phyloP scores from a whole-genome alignment of 1,140 invertebrate species.

The Zaprionus camerounensis region DNA sequence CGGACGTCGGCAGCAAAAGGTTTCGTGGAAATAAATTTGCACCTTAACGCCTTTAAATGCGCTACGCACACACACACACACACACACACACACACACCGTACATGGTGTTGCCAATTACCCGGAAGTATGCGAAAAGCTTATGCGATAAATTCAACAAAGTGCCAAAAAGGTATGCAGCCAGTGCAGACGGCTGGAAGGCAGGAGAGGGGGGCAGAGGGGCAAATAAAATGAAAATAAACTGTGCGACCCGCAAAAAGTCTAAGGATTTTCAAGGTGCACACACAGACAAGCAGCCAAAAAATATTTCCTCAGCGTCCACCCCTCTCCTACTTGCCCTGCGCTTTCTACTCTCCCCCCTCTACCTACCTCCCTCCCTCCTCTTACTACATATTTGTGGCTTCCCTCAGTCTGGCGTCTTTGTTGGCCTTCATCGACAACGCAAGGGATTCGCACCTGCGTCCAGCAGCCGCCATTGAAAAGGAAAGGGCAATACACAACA shows the following conservation, averaged over 20 bases:
- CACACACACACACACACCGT: constrained; percentile 23
- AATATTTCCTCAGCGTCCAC: constrained; percentile 42
- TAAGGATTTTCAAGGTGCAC: constrained; percentile 67
- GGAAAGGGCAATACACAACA: constrained; percentile 44
- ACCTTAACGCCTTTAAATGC: constrained; percentile 82
- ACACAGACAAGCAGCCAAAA: constrained; percentile 59
- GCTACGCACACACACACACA: constrained; percentile 51
- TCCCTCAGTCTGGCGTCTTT: constrained; percentile 65
- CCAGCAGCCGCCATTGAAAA: constrained; percentile 55
- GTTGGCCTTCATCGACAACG: constrained; percentile 29
- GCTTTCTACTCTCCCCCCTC: neutral
- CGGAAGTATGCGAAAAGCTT: constrained; percentile 82
- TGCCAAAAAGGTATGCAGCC: constrained; percentile 78
- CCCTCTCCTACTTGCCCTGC: neutral
- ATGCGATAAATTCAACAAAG: constrained; percentile 81
- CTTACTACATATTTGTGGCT: constrained; percentile 55
- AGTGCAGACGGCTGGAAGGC: constrained; percentile 16
- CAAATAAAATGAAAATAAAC: constrained; percentile 50
- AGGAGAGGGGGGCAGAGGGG: constrained; percentile 12
- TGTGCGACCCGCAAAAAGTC: constrained; percentile 48
- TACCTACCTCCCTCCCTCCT: neutral
- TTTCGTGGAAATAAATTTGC: constrained; percentile 78
- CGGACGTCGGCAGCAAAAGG: constrained; percentile 63
- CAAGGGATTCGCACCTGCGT: constrained; percentile 59
- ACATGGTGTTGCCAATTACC: constrained; percentile 80